Conservation (phyloP, 2,113 vertebrate genomes). For the Cebidichthys violaceus region DNA sequence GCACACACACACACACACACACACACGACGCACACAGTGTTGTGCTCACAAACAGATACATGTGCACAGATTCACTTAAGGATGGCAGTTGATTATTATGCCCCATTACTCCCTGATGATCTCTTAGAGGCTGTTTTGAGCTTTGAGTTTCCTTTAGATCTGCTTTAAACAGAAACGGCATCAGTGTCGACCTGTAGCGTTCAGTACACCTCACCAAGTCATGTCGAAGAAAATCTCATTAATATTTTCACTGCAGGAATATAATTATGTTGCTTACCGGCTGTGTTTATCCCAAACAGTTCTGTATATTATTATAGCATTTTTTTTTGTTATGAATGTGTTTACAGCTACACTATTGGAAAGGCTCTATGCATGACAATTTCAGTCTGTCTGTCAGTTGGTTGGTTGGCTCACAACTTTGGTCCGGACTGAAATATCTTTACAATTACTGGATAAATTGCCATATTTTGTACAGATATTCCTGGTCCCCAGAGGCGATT, state of each 20-base stretch:
- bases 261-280: not conserved
- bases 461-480: not conserved
- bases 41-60: conserved; percentile 5
- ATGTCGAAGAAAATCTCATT: not conserved
- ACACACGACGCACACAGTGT: not conserved
- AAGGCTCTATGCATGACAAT: not conserved
- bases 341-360: not conserved
- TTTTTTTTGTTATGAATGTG: not conserved
- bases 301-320: not conserved
- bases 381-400: too few relatives aligned
- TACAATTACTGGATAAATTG: not conserved
- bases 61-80: conserved; percentile 25
- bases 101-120: conserved; percentile 64
- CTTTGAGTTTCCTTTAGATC: conserved; percentile 22
- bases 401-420: not conserved
- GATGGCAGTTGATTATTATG: conserved; percentile 51
- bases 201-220: not conserved
- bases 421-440: not conserved
- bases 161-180: conserved; percentile 33
- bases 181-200: conserved; percentile 31
- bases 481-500: not conserved
- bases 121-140: conserved; percentile 40
- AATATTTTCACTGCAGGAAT: not conserved
- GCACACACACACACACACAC: conserved; percentile 12
- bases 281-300: not conserved